Percentiles rank a stretch among this genome's conserved stretches.
Evolutionary conservation across 2,113 vertebrate species (phyloP).

Genomic region (Saccopteryx bilineata): DNA sequence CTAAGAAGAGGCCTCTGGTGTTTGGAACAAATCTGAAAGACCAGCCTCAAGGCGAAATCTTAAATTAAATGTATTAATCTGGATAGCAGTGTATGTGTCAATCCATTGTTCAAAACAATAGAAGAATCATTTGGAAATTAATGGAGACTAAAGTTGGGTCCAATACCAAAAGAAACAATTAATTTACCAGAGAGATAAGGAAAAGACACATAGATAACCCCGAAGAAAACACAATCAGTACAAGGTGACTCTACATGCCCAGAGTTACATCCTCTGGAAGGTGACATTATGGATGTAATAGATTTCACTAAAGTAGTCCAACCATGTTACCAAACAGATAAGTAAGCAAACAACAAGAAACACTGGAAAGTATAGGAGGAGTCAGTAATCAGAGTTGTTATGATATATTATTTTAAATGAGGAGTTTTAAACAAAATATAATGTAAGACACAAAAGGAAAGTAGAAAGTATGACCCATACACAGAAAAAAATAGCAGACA

Average conservation of each 20-base stretch:
- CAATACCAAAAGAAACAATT: not conserved
- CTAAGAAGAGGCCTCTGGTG: not conserved
- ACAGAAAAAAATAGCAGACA: not conserved
- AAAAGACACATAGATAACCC: not conserved
- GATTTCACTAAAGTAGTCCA: not conserved
- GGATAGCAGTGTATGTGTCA: not conserved
- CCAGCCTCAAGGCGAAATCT: not conserved
- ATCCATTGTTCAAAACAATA: not conserved
- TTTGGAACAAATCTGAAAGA: not conserved
- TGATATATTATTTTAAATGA: not conserved
- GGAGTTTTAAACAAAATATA: not conserved
- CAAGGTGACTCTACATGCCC: not conserved
- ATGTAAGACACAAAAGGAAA: not conserved
- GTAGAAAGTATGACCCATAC: not conserved
- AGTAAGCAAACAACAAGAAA: not conserved
- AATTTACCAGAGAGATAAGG: not conserved
- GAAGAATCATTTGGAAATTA: not conserved
- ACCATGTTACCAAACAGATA: not conserved
- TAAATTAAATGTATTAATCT: not conserved
- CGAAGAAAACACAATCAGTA: not conserved
- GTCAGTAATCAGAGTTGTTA: not conserved
- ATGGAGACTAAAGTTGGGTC: too few relatives aligned
- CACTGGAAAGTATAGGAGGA: not conserved
- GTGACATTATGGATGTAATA: not conserved
- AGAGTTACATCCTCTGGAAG: too few relatives aligned